phyloP scores from a whole-genome alignment of 2,113 vertebrate species.

The Ursus arctos region DNA sequence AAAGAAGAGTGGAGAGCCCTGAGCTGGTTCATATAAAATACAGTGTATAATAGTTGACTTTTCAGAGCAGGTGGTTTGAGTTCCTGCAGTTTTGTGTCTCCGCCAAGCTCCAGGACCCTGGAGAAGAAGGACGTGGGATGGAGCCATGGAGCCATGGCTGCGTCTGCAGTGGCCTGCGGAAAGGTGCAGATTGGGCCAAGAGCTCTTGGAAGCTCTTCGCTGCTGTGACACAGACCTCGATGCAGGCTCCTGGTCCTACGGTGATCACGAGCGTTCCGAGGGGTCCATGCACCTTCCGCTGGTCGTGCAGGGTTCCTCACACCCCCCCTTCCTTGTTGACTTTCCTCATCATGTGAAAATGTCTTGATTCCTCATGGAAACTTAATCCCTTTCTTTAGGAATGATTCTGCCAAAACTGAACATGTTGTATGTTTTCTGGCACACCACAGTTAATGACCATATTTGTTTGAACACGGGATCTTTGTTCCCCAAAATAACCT shows the following conservation, averaged over 20 bases:
- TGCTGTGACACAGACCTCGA: not conserved
- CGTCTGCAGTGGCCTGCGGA: not conserved
- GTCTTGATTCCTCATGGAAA: slow-evolving; percentile 71
- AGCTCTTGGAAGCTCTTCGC: not conserved
- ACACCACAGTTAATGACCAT: not conserved
- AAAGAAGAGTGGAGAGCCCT: slow-evolving; percentile 40
- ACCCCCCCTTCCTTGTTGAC: not conserved
- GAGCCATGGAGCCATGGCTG: not conserved
- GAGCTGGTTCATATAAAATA: slow-evolving; percentile 70
- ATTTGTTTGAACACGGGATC: slow-evolving; percentile 63
- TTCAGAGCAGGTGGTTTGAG: not conserved
- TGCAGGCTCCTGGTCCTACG: not conserved
- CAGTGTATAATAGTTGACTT: slow-evolving; percentile 73
- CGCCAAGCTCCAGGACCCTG: not conserved
- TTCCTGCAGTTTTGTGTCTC: slow-evolving; percentile 48
- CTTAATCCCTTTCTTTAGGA: slow-evolving; percentile 55
- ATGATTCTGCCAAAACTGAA: slow-evolving; percentile 16
- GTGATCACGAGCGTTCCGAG: not conserved
- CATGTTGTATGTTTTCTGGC: slow-evolving; percentile 45
- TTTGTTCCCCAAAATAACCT: slow-evolving; percentile 52
- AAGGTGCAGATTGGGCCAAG: not conserved
- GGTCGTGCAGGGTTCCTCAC: slow-evolving; percentile 34
- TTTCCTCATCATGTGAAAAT: slow-evolving; percentile 71
- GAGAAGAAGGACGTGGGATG: not conserved
- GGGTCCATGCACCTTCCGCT: slow-evolving; percentile 61